Evolutionary conservation across 2,113 vertebrate genomes (phyloP), one percentile per base, ranked within the genome.

Genomic region (Nannospalax galili): DNA sequence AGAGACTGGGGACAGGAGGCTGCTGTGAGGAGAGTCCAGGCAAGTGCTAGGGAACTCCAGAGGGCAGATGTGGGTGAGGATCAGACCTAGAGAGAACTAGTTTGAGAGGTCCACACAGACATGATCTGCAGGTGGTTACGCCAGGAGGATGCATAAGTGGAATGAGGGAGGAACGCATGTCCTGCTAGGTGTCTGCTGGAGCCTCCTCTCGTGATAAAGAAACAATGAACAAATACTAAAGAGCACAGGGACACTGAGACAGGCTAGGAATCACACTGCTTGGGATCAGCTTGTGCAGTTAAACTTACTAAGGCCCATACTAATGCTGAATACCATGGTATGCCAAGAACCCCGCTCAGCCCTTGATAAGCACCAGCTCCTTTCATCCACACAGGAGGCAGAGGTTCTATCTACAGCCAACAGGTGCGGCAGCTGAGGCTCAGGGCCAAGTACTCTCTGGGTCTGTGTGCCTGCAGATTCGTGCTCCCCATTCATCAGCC

Each of bases 381-480:
- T 32, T 72, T 45, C 48, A 45, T 73, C 72, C 37, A 56, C 79
- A 90, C 84, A n/a, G 65, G 7, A 77, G 64, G 92, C 70, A 80
- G 90, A 75, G 60, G n/a, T 37, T 72, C 28, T 45, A 74, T 22
- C 22, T 37, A 67, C n/a, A 37, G 37, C 37, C 64, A 26, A 28
- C 9, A 70, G 26, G 48, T 0, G 64, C 58, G 26, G 70, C 19
- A 40, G 92, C 69, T 48, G 78, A 69, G 60, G 72, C 37, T 42
- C 20, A 8, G 52, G 7, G 42, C 35, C 17, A 45, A 16, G 26
- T 9, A 2, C 16, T 20, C 35, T 12, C 70, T n/a, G 0, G 1
- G 90, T 28, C 56, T 17, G 15, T 1, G 64, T 2, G 5, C 1
- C 2, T 6, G 37, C 16, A 30, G 30, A 72, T 10, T 12, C 0